Conservation (phyloP, 2,113 vertebrate genomes). For the Neolamprologus hecqui region DNA sequence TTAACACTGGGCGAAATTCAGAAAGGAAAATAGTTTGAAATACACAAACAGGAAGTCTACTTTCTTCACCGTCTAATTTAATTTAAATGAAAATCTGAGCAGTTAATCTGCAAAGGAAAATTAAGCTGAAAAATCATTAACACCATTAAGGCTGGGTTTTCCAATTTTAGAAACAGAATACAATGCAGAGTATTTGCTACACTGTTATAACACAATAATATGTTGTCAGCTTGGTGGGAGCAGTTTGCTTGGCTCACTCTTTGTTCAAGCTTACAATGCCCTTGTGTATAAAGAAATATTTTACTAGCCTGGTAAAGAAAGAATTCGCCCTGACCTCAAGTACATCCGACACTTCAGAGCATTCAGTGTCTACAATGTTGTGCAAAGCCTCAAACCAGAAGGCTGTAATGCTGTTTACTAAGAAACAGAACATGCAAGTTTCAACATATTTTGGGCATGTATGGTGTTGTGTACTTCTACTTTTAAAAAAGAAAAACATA, state of each 20-base stretch:
- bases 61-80: background rate
- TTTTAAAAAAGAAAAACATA: background rate
- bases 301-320: background rate
- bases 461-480: background rate
- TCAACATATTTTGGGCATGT: background rate
- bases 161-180: background rate
- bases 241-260: background rate
- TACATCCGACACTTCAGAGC: background rate
- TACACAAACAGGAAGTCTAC: background rate
- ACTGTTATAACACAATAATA: background rate
- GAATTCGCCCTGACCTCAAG: background rate
- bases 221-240: background rate
- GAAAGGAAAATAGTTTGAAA: background rate
- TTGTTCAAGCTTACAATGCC: background rate
- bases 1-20: background rate
- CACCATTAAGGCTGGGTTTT: background rate
- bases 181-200: background rate
- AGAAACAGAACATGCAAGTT: background rate
- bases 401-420: background rate
- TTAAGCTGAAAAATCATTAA: background rate
- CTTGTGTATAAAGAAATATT: background rate
- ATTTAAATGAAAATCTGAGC: background rate
- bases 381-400: background rate
- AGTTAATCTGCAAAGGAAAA: background rate
- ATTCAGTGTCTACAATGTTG: background rate